Evolutionary conservation across 2,888 invertebrate genomes (phyloP).

Genomic region (Eupithecia pulchellata): DNA sequence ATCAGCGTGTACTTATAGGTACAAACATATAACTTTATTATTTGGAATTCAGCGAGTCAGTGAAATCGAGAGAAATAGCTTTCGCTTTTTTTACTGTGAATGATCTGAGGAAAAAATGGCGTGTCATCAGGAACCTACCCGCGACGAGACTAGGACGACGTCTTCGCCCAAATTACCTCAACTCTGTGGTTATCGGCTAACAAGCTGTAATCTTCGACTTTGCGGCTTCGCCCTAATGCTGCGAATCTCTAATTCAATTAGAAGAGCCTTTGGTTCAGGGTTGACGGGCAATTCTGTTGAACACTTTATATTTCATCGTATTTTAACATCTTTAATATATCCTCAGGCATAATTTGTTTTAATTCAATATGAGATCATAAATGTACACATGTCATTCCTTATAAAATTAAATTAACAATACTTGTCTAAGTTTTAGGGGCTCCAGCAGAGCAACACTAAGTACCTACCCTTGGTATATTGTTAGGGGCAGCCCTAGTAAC

Average conservation of each 20-base stretch:
- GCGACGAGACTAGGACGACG: slow-evolving; percentile 46
- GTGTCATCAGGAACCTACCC: slow-evolving; percentile 30
- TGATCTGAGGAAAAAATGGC: slow-evolving; percentile 20
- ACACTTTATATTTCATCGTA: neutral
- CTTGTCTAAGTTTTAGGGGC: neutral
- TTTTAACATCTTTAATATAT: neutral
- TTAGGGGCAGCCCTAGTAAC: slow-evolving; percentile 37
- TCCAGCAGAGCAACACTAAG: neutral
- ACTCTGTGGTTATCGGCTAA: slow-evolving; percentile 51
- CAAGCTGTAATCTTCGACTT: slow-evolving; percentile 67
- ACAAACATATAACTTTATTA: too few relatives aligned
- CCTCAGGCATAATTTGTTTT: neutral
- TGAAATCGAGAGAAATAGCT: neutral
- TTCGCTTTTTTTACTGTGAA: neutral
- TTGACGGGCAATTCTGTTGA: slow-evolving; percentile 11
- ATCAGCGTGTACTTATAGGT: too few relatives aligned
- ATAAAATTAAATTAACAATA: neutral
- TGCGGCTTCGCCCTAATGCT: slow-evolving; percentile 59
- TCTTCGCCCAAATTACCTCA: slow-evolving; percentile 54
- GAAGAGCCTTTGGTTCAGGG: slow-evolving; percentile 36
- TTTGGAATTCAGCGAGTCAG: neutral
- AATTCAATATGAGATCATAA: neutral
- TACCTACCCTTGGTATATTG: neutral
- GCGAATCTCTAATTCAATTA: slow-evolving; percentile 74
- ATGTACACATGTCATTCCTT: neutral